Conservation (phyloP, 1,140 invertebrate species). For the Phocides pigmalion region DNA sequence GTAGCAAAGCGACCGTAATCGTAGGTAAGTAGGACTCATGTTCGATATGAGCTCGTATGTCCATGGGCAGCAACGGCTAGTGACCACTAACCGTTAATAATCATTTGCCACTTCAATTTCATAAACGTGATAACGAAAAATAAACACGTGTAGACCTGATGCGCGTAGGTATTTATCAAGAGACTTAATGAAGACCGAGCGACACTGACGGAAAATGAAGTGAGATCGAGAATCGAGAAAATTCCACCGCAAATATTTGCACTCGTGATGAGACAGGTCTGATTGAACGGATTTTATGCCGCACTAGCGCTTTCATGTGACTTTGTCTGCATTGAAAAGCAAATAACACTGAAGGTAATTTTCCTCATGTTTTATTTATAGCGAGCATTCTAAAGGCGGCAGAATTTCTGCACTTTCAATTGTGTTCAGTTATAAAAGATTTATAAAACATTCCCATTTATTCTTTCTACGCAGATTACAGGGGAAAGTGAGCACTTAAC, state of each 20-base stretch:
- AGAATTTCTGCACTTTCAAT: not conserved
- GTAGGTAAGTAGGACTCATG: too few species aligned
- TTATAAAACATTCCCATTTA: too few species aligned
- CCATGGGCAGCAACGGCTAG: too few species aligned
- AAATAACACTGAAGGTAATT: not conserved
- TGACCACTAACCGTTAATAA: too few species aligned
- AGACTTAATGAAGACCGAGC: conserved; percentile 27
- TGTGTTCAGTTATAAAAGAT: too few species aligned
- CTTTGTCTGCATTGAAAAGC: too few species aligned
- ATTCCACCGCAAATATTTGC: conserved; percentile 15
- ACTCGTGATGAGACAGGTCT: conserved; percentile 19
- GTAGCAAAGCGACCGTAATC: too few species aligned
- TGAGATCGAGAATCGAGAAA: conserved; percentile 3
- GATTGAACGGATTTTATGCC: conserved; percentile 20
- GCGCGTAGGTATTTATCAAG: conserved; percentile 19
- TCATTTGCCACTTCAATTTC: too few species aligned
- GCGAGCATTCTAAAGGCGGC: not conserved
- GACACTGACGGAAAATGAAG: conserved; percentile 14
- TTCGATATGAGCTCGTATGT: too few species aligned
- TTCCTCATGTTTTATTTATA: not conserved
- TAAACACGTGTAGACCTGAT: not conserved
- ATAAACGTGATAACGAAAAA: too few species aligned
- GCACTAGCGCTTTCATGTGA: not conserved
- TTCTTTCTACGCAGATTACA: too few species aligned
- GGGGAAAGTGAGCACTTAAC: too few species aligned